Evolutionary conservation across 2,888 invertebrate genomes (phyloP).

Genomic region (Cerceris ruficornis): DNA sequence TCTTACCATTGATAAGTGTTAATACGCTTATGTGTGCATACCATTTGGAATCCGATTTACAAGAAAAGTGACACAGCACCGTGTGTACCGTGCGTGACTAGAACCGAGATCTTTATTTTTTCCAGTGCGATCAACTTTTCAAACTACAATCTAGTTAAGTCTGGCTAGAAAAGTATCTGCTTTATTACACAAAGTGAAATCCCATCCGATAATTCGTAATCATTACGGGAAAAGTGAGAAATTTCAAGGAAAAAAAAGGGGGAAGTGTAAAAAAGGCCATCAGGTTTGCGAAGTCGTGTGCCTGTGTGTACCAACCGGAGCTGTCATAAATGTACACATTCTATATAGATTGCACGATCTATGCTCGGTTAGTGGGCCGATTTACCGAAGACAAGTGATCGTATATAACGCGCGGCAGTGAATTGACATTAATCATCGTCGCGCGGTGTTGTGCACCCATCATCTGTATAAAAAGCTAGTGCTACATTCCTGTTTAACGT

Average conservation of each 20-base stretch:
- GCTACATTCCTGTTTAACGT: slow-evolving; percentile 58
- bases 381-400: slow-evolving; percentile 66
- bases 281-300: slow-evolving; percentile 37
- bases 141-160: not conserved
- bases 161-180: not conserved
- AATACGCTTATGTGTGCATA: slow-evolving; percentile 34
- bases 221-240: slow-evolving; percentile 34
- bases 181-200: slow-evolving; percentile 9
- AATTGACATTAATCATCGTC: slow-evolving; percentile 67
- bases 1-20: slow-evolving; percentile 28
- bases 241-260: slow-evolving; percentile 14
- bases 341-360: slow-evolving; percentile 69
- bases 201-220: slow-evolving; percentile 6
- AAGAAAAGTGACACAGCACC: slow-evolving; percentile 69
- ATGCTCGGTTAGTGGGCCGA: slow-evolving; percentile 68
- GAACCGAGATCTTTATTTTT: slow-evolving; percentile 21
- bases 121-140: slow-evolving; percentile 32
- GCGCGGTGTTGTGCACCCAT: slow-evolving; percentile 58
- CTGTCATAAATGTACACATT: slow-evolving; percentile 69
- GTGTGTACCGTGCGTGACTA: slow-evolving; percentile 61
- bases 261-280: slow-evolving; percentile 42
- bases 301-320: slow-evolving; percentile 53
- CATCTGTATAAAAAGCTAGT: slow-evolving; percentile 55
- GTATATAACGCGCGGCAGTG: slow-evolving; percentile 62
- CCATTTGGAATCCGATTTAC: slow-evolving; percentile 43